Percentiles rank a stretch among this genome's conserved stretches.
These are phyloP conservation scores for Coleophora deauratella DNA, from an alignment of 2,888 invertebrate genomes.

Conservation along the genomic window DNA sequence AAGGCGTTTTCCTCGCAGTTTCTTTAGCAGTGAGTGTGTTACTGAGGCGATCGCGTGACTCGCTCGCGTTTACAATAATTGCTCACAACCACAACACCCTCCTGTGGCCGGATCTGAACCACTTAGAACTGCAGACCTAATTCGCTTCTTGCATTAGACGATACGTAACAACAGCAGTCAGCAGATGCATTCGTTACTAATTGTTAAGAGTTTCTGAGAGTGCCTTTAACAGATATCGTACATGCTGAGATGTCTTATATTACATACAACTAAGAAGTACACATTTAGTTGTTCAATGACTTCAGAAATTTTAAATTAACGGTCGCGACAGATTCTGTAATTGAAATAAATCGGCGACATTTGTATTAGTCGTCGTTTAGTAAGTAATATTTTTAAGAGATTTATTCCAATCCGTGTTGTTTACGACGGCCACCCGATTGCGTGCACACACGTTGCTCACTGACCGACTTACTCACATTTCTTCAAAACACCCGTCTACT, in stretches of 20 bases:
- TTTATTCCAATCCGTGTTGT: conserved; percentile 30
- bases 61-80: conserved; percentile 49
- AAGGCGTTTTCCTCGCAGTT: conserved; percentile 70
- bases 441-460: conserved; percentile 24
- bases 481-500: conserved; percentile 12
- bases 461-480: conserved; percentile 27
- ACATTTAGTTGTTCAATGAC: no score
- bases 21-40: conserved; percentile 68
- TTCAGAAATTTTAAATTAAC: no score
- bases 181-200: conserved; percentile 25
- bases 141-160: conserved; percentile 44
- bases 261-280: no score
- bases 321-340: no score
- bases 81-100: conserved; percentile 30
- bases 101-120: conserved; percentile 38
- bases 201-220: no score
- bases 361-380: no score
- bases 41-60: conserved; percentile 67
- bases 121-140: conserved; percentile 43
- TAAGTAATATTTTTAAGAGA: conserved; percentile 2
- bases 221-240: no score
- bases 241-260: no score
- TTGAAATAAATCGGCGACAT: conserved; percentile 1
- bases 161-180: conserved; percentile 20
- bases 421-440: conserved; percentile 24